Conservation (phyloP, 2,113 vertebrate genomes). For the Oplegnathus fasciatus region DNA sequence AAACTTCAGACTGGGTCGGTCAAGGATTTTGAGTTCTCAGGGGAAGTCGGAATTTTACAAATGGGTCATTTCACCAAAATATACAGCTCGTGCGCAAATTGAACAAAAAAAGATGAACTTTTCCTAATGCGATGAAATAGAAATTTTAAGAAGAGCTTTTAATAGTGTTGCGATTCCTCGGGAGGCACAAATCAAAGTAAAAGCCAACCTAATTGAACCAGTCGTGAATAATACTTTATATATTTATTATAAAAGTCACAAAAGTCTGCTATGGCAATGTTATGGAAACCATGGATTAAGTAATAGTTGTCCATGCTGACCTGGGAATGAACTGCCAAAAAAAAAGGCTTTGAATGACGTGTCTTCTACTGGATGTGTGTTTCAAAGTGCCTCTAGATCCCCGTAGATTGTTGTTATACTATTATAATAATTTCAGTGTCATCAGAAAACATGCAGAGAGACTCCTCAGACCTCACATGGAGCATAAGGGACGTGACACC, state of each 20-base stretch:
- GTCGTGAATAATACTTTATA: not conserved
- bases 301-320: not conserved
- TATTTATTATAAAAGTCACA: not conserved
- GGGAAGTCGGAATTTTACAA: conserved; percentile 8
- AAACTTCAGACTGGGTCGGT: not conserved
- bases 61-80: not conserved
- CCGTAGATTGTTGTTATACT: not conserved
- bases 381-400: not conserved
- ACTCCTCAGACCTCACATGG: not conserved
- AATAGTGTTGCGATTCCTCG: not conserved
- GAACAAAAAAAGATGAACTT: not conserved
- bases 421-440: not conserved
- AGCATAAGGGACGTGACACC: not conserved
- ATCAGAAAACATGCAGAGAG: not conserved
- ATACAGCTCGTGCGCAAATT: not conserved
- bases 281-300: not conserved
- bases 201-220: not conserved
- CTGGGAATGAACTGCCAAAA: not conserved
- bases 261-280: not conserved
- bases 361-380: not conserved
- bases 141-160: not conserved
- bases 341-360: not conserved
- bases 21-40: not conserved
- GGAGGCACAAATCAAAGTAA: not conserved
- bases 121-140: not conserved